Evolutionary conservation across 2,888 invertebrate species (phyloP).

Genomic region (Pseudococcus longispinus): DNA sequence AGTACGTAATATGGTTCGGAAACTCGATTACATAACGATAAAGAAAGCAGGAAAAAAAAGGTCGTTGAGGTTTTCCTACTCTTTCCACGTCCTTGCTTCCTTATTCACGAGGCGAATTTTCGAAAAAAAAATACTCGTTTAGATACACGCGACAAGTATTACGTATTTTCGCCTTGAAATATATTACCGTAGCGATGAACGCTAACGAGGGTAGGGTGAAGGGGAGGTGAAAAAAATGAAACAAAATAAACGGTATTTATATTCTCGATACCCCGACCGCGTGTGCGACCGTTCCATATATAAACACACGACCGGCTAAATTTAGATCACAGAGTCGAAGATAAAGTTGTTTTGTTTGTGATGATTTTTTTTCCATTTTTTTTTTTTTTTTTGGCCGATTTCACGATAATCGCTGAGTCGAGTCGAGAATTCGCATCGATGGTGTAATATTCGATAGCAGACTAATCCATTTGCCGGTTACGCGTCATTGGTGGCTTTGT

Average conservation of each 20-base stretch:
- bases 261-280: slow-evolving; percentile 6
- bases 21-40: not conserved
- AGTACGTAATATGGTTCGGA: not conserved
- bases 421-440: not conserved
- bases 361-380: not conserved
- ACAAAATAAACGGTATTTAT: slow-evolving; percentile 16
- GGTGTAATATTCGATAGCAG: not conserved
- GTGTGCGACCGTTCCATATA: slow-evolving; percentile 7
- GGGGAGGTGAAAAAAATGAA: not conserved
- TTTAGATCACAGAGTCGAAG: not conserved
- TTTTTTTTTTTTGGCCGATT: not conserved
- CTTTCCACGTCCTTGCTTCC: not conserved
- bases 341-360: slow-evolving; percentile 16
- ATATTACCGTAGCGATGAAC: not conserved
- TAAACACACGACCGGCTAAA: slow-evolving; percentile 13
- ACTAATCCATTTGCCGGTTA: slow-evolving; percentile 4
- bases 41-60: not conserved
- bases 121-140: not conserved
- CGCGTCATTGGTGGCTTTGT: slow-evolving; percentile 1
- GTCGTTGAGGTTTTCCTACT: not conserved
- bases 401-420: not conserved
- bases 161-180: not conserved
- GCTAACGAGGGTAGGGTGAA: not conserved
- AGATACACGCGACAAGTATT: not conserved
- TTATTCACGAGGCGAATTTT: not conserved